phyloP scores from a whole-genome alignment of 2,888 invertebrate genomes.

The Panopea generosa region DNA sequence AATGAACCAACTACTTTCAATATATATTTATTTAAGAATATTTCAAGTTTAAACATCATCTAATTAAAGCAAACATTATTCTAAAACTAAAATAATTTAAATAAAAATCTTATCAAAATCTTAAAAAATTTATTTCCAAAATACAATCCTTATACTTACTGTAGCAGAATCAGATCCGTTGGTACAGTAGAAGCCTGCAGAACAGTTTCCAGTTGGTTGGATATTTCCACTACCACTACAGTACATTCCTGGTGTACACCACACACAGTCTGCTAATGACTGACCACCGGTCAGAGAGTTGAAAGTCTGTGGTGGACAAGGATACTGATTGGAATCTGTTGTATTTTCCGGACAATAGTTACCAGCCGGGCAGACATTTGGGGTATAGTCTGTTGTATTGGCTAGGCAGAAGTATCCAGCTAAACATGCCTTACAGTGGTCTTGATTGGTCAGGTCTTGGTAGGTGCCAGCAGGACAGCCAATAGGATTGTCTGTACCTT shows the following conservation, averaged over 20 bases:
- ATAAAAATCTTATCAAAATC: no score
- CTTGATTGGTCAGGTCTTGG: slow-evolving; percentile 79
- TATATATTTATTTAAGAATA: no score
- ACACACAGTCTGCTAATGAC: slow-evolving; percentile 65
- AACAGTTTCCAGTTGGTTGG: slow-evolving; percentile 76
- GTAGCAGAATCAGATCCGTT: slow-evolving; percentile 73
- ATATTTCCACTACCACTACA: slow-evolving; percentile 77
- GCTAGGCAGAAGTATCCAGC: slow-evolving; percentile 80
- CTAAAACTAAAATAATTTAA: no score
- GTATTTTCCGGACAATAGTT: slow-evolving; percentile 78
- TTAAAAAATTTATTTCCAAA: no score
- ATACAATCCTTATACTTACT: no score
- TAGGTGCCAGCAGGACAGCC: slow-evolving; percentile 82
- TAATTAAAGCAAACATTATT: no score
- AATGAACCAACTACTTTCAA: no score
- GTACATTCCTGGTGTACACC: slow-evolving; percentile 78
- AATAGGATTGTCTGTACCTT: slow-evolving; percentile 78
- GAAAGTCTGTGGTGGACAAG: slow-evolving; percentile 79
- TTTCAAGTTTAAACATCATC: no score
- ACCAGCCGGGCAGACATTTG: slow-evolving; percentile 79
- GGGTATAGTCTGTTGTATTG: slow-evolving; percentile 80
- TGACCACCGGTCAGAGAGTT: slow-evolving; percentile 74
- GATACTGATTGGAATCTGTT: slow-evolving; percentile 69
- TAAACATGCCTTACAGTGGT: slow-evolving; percentile 79
- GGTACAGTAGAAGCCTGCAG: slow-evolving; percentile 79